Base-by-base conservation (phyloP, 53 echinoderm and acorn worm species). In the Apostichopus leukothele region DNA sequence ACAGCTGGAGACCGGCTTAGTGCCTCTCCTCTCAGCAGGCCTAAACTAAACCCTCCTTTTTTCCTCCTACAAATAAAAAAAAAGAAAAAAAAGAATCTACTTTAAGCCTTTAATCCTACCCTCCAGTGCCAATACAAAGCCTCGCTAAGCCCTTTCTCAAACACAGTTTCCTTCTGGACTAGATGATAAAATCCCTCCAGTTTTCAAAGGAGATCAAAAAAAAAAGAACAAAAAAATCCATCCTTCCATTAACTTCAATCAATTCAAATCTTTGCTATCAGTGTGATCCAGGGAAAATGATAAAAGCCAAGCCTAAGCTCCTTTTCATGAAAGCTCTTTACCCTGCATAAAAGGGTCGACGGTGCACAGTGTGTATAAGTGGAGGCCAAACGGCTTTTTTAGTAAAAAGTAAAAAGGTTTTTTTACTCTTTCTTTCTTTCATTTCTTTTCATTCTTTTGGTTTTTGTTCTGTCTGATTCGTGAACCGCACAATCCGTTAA, bases 71-170 rank as follows among this genome's bases (percentile, higher is more conserved):
- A 67, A 26, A 18, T 60, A 39, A 86, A 84, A 67, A 86, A 39
- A 39, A 39, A 39, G 3, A 3, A 39, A 39, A 27, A 39, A 39
- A 39, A 39, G 39, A 39, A 39, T 39, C 84, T 13, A 50, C 67
- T 71, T 71, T 86, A 86, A 86, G 86, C 86, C 50, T 18, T 86
- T 86, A 86, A 86, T 86, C 86, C 86, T 66, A 63, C 86, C 86
- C 86, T 86, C 86, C 67, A 61, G 86, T 54, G 21, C 81, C 54
- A 81, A 55, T 51, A 81, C 81, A 81, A 81, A 81, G 54, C 81
- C 81, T 57, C 22, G 19, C 59, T 81, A 81, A 81, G 81, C 81
- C 23, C 81, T 81, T 81, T 51, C 23, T 81, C 81, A 81, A 81
- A 81, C 81, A 81, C 60, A 81, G 23, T 81, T 81, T 81, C 60